Percentiles rank a stretch among this genome's conserved stretches.
Evolutionary conservation across 2,797 vertebrate species (phyloP).

Genomic region (Hoplostethus atlanticus): DNA sequence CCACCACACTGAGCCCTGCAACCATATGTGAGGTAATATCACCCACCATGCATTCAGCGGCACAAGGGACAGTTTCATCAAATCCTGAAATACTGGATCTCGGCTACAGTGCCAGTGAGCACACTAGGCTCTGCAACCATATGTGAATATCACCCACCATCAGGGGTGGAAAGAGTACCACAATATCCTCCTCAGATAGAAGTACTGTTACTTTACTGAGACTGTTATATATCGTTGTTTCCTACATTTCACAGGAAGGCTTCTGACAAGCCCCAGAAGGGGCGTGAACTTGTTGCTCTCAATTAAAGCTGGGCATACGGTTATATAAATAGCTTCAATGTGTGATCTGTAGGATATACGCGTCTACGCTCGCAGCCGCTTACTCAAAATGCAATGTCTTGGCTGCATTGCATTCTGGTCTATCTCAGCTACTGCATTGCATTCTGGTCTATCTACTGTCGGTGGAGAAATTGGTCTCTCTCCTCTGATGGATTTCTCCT

Average conservation of each 20-base stretch:
- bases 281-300: conserved; percentile 64
- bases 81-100: too few species aligned
- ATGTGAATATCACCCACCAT: neutral
- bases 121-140: neutral
- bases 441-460: too few species aligned
- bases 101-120: too few species aligned
- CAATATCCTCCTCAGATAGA: too few species aligned
- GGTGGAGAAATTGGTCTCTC: too few species aligned
- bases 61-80: too few species aligned
- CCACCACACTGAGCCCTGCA: conserved; percentile 11
- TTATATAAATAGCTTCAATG: conserved; percentile 47
- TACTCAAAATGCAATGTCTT: too few species aligned
- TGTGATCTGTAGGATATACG: conserved; percentile 20
- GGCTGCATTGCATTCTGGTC: too few species aligned
- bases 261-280: conserved; percentile 62
- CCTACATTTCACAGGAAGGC: conserved; percentile 61
- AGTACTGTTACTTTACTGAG: too few species aligned
- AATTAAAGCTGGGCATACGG: conserved; percentile 60
- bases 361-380: neutral
- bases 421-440: too few species aligned
- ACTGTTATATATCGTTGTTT: conserved; percentile 40
- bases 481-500: too few species aligned
- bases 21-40: neutral
- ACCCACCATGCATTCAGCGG: neutral
- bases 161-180: too few species aligned